A percentile compares a stretch with the other conserved stretches of the same genome.
These are phyloP conservation scores for Lasiurus borealis DNA, from an alignment of 2,113 vertebrate species.

Conservation along the genomic window DNA sequence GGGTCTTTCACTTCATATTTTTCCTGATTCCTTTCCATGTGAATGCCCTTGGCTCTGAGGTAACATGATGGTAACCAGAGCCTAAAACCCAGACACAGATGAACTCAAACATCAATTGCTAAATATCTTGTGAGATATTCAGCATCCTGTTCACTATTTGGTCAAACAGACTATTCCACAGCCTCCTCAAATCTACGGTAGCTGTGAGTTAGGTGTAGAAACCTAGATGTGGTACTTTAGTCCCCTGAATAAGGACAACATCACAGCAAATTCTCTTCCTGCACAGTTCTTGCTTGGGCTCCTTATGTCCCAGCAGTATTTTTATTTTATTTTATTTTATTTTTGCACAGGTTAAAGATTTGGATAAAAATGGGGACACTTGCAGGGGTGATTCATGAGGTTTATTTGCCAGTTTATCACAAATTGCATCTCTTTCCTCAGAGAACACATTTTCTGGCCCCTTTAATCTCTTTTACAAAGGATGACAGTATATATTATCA, in stretches of 20 bases:
- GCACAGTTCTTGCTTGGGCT: not conserved
- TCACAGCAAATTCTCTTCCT: not conserved
- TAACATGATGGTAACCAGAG: not conserved
- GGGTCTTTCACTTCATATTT: not conserved
- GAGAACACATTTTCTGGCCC: conserved; percentile 49
- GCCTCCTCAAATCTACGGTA: not conserved
- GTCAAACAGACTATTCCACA: not conserved
- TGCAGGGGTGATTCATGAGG: not conserved
- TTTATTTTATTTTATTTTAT: not conserved
- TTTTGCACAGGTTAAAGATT: not conserved
- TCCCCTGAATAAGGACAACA: not conserved
- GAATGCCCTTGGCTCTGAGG: not conserved
- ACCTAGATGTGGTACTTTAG: not conserved
- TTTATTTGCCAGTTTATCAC: conserved; percentile 50
- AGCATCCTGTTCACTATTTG: not conserved
- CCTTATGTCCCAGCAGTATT: not conserved
- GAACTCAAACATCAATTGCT: not conserved
- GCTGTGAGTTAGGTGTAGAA: not conserved
- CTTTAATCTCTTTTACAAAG: conserved; percentile 61
- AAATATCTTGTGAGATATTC: not conserved
- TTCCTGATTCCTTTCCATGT: not conserved
- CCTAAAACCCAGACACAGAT: not conserved
- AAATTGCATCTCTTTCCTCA: conserved; percentile 37
- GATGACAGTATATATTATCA: conserved; percentile 64
- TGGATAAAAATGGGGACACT: conserved; percentile 16